Conservation (phyloP, 2,797 vertebrate genomes). For the Clarias laeviceps region DNA sequence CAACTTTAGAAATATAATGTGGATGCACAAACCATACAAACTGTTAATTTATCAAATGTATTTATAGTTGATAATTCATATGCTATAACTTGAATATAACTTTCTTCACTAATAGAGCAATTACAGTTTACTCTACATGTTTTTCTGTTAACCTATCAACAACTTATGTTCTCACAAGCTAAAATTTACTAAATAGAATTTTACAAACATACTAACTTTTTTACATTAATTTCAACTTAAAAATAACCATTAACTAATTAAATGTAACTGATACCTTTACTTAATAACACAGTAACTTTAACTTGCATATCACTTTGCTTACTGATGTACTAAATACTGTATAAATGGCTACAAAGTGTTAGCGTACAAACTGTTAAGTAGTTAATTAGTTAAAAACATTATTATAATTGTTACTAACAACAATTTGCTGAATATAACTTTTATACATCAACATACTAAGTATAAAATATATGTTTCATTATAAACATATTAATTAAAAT, state of each 20-base stretch:
- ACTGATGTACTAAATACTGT: too few species aligned
- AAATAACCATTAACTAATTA: background rate
- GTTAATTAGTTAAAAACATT: too few species aligned
- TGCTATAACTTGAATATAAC: background rate
- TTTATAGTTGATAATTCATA: background rate
- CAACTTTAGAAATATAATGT: background rate
- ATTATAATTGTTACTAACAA: background rate
- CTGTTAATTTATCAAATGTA: background rate
- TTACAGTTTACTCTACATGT: background rate
- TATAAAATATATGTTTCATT: background rate
- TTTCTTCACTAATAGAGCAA: background rate
- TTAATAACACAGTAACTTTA: background rate
- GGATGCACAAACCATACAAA: background rate
- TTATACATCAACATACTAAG: background rate
- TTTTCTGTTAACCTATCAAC: background rate
- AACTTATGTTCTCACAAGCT: background rate
- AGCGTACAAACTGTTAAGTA: too few species aligned
- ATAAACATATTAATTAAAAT: background rate
- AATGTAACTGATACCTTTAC: background rate
- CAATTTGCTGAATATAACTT: background rate
- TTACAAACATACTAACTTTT: background rate
- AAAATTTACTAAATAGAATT: background rate
- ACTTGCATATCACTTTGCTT: too few species aligned
- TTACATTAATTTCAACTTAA: background rate
- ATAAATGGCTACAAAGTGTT: too few species aligned